These are phyloP conservation scores for Lates calcarifer DNA, from an alignment of 2,113 vertebrate species.

Conservation along the genomic window DNA sequence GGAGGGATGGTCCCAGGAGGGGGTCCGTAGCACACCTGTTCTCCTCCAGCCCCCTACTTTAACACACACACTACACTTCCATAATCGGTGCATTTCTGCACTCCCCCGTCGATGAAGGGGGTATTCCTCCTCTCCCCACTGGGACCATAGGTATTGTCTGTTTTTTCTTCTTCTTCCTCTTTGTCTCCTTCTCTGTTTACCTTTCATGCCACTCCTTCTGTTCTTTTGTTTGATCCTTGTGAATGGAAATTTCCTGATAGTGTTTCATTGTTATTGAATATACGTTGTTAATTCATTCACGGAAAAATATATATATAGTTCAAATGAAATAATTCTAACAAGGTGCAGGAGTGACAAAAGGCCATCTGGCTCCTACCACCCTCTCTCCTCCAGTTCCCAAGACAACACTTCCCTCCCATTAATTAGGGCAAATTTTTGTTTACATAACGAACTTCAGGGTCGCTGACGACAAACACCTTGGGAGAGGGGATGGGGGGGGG, in stretches of 20 bases:
- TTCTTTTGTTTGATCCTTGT: background rate
- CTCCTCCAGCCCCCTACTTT: slow-evolving; percentile 36
- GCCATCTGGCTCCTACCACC: slow-evolving; percentile 62
- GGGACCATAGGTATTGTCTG: too few species aligned
- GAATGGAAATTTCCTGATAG: background rate
- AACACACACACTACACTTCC: too few species aligned
- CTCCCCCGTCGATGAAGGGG: too few species aligned
- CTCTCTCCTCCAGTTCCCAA: slow-evolving; percentile 58
- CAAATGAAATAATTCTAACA: slow-evolving; percentile 27
- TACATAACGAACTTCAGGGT: slow-evolving; percentile 77
- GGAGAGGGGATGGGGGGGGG: slow-evolving; percentile 44
- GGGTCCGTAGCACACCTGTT: slow-evolving; percentile 80
- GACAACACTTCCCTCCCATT: slow-evolving; percentile 68
- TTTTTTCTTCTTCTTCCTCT: slow-evolving; percentile 1
- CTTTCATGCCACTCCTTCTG: background rate
- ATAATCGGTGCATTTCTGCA: too few species aligned
- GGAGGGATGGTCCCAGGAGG: slow-evolving; percentile 70
- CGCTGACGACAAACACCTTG: slow-evolving; percentile 71
- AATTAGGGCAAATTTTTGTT: slow-evolving; percentile 77
- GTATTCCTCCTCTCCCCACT: too few species aligned
- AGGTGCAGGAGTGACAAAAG: slow-evolving; percentile 53
- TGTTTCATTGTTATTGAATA: background rate
- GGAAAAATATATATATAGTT: slow-evolving; percentile 1
- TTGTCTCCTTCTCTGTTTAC: background rate
- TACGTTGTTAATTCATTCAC: background rate